Evolutionary conservation across 2,797 vertebrate genomes (phyloP).

Genomic region (Denticeps clupeoides): DNA sequence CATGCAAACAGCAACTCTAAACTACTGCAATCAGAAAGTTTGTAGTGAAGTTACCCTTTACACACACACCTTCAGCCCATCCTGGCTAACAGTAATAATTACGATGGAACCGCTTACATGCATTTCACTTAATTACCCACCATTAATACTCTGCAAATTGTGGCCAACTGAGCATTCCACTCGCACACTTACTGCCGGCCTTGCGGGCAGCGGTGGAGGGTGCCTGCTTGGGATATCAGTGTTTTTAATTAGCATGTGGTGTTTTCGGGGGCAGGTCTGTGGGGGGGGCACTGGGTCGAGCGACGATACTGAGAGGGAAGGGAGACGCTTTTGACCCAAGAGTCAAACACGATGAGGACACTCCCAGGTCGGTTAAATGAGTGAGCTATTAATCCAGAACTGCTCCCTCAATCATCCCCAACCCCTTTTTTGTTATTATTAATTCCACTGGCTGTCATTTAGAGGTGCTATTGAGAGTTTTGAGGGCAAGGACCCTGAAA

Average conservation of each 20-base stretch:
- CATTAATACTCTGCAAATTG: slow-evolving; percentile 48
- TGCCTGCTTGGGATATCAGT: slow-evolving; percentile 27
- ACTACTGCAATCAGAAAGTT: no score
- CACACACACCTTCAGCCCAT: slow-evolving; percentile 45
- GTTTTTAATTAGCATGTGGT: slow-evolving; percentile 31
- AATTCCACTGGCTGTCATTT: no score
- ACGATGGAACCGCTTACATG: slow-evolving; percentile 63
- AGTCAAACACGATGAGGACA: slow-evolving; percentile 18
- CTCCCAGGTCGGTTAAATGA: slow-evolving; percentile 8
- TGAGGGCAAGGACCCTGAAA: no score
- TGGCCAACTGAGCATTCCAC: slow-evolving; percentile 65
- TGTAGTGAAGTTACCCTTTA: no score
- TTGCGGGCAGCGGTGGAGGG: slow-evolving; percentile 8
- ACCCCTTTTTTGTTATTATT: no score
- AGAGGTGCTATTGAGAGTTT: no score
- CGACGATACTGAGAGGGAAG: slow-evolving; percentile 6
- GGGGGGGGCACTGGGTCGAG: slow-evolving; percentile 13
- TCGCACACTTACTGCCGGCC: slow-evolving; percentile 14
- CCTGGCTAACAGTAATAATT: slow-evolving; percentile 45
- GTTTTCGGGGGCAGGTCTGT: slow-evolving; percentile 7
- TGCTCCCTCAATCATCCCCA: no score
- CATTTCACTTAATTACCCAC: slow-evolving; percentile 71
- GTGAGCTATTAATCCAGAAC: slow-evolving; percentile 15
- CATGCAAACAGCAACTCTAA: no score
- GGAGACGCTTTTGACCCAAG: slow-evolving; percentile 21